Conservation (phyloP, 2,113 vertebrate genomes). For the Gymnocephalus cernua region DNA sequence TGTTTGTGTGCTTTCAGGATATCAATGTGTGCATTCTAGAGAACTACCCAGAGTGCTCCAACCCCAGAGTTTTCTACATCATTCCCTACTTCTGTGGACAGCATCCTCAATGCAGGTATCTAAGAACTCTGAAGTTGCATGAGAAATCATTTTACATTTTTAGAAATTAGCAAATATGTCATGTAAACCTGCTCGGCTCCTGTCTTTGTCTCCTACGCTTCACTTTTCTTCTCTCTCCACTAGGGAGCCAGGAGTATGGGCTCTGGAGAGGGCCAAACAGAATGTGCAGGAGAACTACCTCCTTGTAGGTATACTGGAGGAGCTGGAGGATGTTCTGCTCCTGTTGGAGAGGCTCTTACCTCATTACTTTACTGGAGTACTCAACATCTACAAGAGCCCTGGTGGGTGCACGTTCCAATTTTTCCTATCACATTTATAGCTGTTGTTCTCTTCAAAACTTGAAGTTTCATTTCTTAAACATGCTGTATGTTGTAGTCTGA, state of each 20-base stretch:
- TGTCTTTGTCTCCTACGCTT: neutral
- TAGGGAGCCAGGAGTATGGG: conserved; percentile 97
- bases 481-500: neutral
- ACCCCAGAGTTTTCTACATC: conserved; percentile 97
- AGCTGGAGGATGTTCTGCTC: conserved; percentile 97
- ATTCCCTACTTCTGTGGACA: conserved; percentile 99
- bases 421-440: neutral
- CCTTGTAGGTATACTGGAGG: conserved; percentile 96
- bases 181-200: neutral
- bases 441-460: neutral
- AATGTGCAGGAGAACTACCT: conserved; percentile 98
- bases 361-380: conserved; percentile 98
- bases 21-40: conserved; percentile 98
- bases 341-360: conserved; percentile 98
- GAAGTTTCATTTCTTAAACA: neutral
- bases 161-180: too few species aligned
- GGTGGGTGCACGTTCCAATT: conserved; percentile 78
- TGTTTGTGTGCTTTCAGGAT: conserved; percentile 86
- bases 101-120: conserved; percentile 96
- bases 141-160: neutral
- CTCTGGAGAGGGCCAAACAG: conserved; percentile 95
- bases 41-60: conserved; percentile 97
- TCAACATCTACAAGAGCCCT: conserved; percentile 97
- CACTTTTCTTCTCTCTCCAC: neutral
- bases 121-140: neutral